Base-by-base conservation (phyloP, 1,140 invertebrate genomes). In the Pissodes strobi region DNA sequence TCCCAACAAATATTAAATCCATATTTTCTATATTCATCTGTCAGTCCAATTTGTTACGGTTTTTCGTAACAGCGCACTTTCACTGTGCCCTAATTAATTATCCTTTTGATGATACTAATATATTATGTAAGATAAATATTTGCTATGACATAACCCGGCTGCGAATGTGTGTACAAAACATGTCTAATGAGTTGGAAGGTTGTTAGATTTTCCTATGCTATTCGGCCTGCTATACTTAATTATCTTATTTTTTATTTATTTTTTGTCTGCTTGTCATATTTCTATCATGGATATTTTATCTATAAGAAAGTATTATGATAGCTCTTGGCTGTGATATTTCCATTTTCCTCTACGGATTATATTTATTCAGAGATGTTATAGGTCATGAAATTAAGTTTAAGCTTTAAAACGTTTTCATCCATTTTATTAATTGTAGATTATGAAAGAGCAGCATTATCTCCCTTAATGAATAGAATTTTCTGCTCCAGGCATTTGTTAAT, bases 1-100 rank as follows among this genome's bases (percentile, higher is more conserved):
- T 51, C 34, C 19, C n/a, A n/a, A n/a, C n/a, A n/a, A 56, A 63
- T 63, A 63, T 63, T 63, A 63, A 63, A 63, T 63, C 61, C 51
- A 46, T 43, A 53, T 63, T 51, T 37, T 43, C 61, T 27, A 46
- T 30, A 56, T 63, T 45, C 48, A 63, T 63, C 34, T 56, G 51
- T 56, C 49, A 63, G 45, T 25, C 34, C 38, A 63, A 63, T 55
- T 55, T 63, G 61, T 63, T 52, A 25, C 27, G 30, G 37, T 53
- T 52, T 62, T 53, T 60, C 13, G 38, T 60, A 21, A 1, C 13
- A 15, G 10, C 57, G 48, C 22, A 52, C 39, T 45, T 51, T 25
- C 22, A 8, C 5, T 17, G 12, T 13, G 34, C 34, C 23, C 8
- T 61, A 61, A 61, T 61, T 61, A 61, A 61, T 61, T 61, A 61